These are phyloP conservation scores for Monopis laevigella DNA, from an alignment of 2,888 invertebrate genomes.

Conservation along the genomic window DNA sequence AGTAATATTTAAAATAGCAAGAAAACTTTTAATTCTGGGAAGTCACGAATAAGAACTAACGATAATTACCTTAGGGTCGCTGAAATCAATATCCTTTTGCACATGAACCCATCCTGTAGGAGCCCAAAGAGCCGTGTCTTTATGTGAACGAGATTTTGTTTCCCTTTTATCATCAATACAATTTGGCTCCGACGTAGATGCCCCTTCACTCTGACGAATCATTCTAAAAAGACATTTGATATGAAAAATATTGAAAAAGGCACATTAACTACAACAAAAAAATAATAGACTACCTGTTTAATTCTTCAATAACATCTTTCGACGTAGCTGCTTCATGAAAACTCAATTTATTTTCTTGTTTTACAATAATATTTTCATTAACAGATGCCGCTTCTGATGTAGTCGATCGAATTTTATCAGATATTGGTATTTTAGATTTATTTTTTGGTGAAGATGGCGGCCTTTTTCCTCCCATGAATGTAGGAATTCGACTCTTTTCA, in stretches of 20 bases:
- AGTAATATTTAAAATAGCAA: too few species aligned
- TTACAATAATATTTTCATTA: conserved; percentile 51
- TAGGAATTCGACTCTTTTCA: conserved; percentile 68
- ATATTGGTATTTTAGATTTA: conserved; percentile 53
- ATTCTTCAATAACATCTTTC: conserved; percentile 79
- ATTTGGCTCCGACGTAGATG: conserved; percentile 22
- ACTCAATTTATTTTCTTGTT: conserved; percentile 70
- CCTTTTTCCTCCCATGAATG: conserved; percentile 54
- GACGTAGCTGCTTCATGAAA: conserved; percentile 79
- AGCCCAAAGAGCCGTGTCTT: conserved; percentile 73
- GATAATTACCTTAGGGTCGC: conserved; percentile 75
- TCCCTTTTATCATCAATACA: conserved; percentile 24
- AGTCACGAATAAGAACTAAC: too few species aligned
- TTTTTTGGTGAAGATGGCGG: conserved; percentile 53
- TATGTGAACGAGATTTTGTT: conserved; percentile 30
- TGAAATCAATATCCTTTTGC: conserved; percentile 79
- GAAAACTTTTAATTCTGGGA: too few species aligned
- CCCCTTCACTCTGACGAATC: conserved; percentile 54
- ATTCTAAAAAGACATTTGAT: conserved; percentile 34
- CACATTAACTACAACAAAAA: not conserved
- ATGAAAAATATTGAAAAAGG: not conserved
- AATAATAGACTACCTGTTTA: conserved; percentile 58
- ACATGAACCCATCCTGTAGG: conserved; percentile 84
- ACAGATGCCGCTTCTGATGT: conserved; percentile 25
- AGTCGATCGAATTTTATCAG: conserved; percentile 31